These are phyloP conservation scores for Zosterops hypoxanthus DNA, from an alignment of 2,113 vertebrate species.

Conservation along the genomic window DNA sequence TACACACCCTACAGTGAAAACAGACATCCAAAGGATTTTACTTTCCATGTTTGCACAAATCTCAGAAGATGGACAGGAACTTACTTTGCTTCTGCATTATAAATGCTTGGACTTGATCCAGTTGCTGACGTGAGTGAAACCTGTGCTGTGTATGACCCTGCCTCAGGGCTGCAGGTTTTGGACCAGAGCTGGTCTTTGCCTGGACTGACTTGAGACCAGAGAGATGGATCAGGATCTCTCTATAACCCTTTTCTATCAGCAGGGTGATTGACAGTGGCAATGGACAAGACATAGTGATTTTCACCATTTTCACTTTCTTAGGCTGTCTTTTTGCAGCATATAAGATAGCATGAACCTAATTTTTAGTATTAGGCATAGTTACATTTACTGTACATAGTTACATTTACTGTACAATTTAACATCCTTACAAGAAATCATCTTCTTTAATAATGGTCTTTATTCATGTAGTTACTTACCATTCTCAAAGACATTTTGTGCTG, in stretches of 20 bases:
- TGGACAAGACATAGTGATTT: not conserved
- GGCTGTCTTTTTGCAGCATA: not conserved
- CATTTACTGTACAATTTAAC: not conserved
- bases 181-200: not conserved
- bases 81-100: not conserved
- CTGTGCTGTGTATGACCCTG: not conserved
- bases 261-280: not conserved
- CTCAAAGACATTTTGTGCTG: not conserved
- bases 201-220: not conserved
- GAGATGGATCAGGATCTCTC: not conserved
- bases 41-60: not conserved
- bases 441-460: not conserved
- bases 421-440: not conserved
- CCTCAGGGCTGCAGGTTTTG: not conserved
- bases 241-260: not conserved
- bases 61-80: not conserved
- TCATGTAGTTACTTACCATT: not conserved
- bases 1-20: not conserved
- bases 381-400: not conserved
- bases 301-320: not conserved
- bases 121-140: accelerated
- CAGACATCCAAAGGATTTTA: not conserved
- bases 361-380: not conserved
- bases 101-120: not conserved
- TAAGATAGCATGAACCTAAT: not conserved